Evolutionary conservation across 2,113 vertebrate species (phyloP).

Genomic region (Chlorodrepanis virens): DNA sequence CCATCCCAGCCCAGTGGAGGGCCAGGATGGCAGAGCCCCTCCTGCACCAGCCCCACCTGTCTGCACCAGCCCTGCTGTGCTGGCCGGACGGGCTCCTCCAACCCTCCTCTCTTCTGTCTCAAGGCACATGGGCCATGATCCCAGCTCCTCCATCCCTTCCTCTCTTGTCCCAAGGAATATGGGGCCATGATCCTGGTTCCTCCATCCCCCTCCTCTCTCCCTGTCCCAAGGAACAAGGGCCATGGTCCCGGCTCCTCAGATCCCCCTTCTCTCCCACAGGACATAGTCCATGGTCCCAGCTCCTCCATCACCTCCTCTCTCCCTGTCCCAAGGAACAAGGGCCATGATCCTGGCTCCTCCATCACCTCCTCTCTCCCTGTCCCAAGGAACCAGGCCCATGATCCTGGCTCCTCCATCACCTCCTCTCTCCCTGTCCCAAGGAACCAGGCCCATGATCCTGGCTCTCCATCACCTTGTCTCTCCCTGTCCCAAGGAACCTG

Average conservation of each 20-base stretch:
- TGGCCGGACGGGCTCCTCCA: accelerated
- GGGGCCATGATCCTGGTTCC: accelerated
- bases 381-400: not conserved
- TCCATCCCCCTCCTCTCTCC: not conserved
- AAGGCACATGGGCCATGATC: not conserved
- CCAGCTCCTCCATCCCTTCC: not conserved
- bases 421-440: too few relatives aligned
- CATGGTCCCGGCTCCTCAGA: accelerated
- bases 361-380: not conserved
- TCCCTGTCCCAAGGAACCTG: not conserved
- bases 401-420: accelerated
- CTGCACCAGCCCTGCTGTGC: not conserved
- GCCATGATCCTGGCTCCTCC: not conserved
- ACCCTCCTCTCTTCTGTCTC: too few relatives aligned
- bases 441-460: too few relatives aligned
- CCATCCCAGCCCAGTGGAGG: accelerated
- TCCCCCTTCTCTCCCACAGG: too few relatives aligned
- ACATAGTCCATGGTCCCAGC: not conserved
- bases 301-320: not conserved
- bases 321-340: not conserved
- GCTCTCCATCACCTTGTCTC: not conserved
- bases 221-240: not conserved
- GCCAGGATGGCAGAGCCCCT: not conserved
- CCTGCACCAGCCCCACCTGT: too few relatives aligned
- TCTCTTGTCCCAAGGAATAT: too few relatives aligned